phyloP scores from a whole-genome alignment of 2,797 vertebrate species.

The Amphiprion clarkii region DNA sequence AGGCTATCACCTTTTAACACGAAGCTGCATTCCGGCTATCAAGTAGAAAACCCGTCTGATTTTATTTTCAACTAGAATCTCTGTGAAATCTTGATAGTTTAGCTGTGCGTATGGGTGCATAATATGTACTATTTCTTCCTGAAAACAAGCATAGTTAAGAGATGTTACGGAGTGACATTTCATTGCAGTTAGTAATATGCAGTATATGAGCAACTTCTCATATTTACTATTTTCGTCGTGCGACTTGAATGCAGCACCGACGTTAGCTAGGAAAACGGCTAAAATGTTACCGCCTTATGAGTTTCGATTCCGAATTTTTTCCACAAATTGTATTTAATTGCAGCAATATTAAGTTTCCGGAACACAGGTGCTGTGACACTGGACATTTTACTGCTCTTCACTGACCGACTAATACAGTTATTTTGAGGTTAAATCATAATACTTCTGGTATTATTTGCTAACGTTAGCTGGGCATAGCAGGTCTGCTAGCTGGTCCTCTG shows the following conservation, averaged over 20 bases:
- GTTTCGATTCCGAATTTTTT: neutral
- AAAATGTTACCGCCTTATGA: neutral
- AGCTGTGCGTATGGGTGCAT: too few species aligned
- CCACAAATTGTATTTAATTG: neutral
- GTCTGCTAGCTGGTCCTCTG: constrained; percentile 5
- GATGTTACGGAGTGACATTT: too few species aligned
- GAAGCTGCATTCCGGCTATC: neutral
- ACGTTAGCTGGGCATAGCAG: constrained; percentile 13
- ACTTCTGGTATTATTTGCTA: constrained; percentile 18
- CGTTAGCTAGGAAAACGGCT: neutral
- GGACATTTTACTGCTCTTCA: neutral
- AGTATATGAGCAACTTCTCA: neutral
- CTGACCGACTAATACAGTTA: neutral
- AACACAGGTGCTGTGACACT: rapidly evolving
- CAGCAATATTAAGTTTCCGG: neutral
- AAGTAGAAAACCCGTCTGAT: neutral
- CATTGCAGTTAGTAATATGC: too few species aligned
- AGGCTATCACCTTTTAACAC: neutral
- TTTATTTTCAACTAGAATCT: too few species aligned
- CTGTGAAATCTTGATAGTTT: neutral
- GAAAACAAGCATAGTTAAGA: too few species aligned
- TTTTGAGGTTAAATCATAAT: neutral
- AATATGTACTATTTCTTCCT: too few species aligned
- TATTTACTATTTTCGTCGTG: neutral
- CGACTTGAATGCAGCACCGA: constrained; percentile 7